These are phyloP conservation scores for Xanthostigma xanthostigma DNA, from an alignment of 2,888 invertebrate genomes.

Conservation along the genomic window DNA sequence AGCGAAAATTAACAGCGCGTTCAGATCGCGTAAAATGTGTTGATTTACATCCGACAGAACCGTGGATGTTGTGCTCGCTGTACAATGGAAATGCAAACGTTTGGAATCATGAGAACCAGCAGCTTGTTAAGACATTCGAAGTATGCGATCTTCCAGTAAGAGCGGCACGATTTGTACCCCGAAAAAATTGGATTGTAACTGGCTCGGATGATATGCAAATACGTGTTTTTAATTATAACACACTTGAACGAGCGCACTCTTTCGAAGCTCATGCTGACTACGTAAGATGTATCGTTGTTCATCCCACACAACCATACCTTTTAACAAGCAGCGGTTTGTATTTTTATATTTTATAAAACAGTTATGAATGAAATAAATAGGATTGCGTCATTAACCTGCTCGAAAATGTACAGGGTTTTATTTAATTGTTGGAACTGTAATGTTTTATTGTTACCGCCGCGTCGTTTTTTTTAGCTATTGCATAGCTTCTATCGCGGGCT, in stretches of 20 bases:
- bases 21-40: conserved; percentile 98
- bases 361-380: not conserved
- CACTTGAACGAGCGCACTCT: conserved; percentile 84
- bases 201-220: conserved; percentile 96
- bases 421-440: too few relatives aligned
- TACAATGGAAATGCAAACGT: conserved; percentile 99
- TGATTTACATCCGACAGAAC: conserved; percentile 93
- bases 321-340: conserved; percentile 86
- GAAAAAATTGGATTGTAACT: conserved; percentile 97
- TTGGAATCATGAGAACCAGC: conserved; percentile 96
- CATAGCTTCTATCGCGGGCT: too few relatives aligned
- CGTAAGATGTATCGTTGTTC: conserved; percentile 87
- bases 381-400: not conserved
- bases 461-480: too few relatives aligned
- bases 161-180: conserved; percentile 86
- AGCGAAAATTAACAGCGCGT: conserved; percentile 90
- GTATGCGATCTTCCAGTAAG: conserved; percentile 95
- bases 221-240: conserved; percentile 96
- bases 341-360: conserved; percentile 4
- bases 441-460: too few relatives aligned
- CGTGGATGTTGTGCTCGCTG: conserved; percentile 95
- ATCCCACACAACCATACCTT: conserved; percentile 94
- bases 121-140: conserved; percentile 76
- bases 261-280: conserved; percentile 99
- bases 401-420: too few relatives aligned